Base-by-base conservation (phyloP, 2,113 vertebrate genomes). In the Hemichromis elongatus region DNA sequence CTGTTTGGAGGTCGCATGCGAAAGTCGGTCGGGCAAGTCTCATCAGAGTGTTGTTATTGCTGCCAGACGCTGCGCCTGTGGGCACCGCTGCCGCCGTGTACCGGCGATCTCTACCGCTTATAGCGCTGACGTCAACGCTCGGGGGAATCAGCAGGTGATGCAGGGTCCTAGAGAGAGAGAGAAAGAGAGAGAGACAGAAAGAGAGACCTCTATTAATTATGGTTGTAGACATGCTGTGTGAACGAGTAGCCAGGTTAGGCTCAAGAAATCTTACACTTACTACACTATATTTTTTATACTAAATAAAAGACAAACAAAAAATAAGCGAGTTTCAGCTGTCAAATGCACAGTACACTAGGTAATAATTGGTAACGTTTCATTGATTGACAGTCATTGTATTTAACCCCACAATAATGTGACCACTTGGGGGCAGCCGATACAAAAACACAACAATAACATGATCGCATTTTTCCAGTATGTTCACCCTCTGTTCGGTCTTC, bases 51-150 rank as follows among this genome's bases (percentile, higher is more conserved):
- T 42, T 42, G 35, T 26, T 70, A 4, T 14, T 33, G 66, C 40
- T 14, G 66, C 35, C 37, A 70, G 86, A 68, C 88, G 85, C 84
- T 89, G 87, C 61, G 92, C 91, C 89, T 84, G 13, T 89, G 73
- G 77, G 35, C 91, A 37, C 85, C 77, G 68, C 85, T 57, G 85
- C 83, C n/a, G 78, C 85, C 78, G 88, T 87, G 89, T 88, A 61
- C 84, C 77, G 87, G 86, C 86, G 82, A 57, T 45, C 86, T 90
- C 75, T 33, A 45, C 66, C 18, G 70, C 87, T 61, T 77, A 77
- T 59, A 6, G 70, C 68, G 73, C 61, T 95, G 94, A 95, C 93
- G 93, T 95, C 93, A 94, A 52, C 42, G 55, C 80, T 86, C n/a
- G 33, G 2, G 40, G 63, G 88, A 80, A 81, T 77, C 87, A 83